Evolutionary conservation across 2,113 vertebrate species (phyloP).

Genomic region (Pseudopodoces humilis): DNA sequence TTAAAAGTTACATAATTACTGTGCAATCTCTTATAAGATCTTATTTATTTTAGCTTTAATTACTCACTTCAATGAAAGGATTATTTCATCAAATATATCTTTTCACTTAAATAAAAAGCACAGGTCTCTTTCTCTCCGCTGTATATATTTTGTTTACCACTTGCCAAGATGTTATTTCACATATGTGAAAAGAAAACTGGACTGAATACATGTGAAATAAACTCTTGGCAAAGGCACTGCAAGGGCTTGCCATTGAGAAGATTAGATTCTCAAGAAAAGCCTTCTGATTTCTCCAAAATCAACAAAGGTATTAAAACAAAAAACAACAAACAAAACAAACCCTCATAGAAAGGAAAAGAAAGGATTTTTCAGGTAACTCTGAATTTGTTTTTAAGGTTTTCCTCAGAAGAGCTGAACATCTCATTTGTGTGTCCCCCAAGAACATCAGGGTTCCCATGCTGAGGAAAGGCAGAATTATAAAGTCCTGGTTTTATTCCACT

Average conservation of each 20-base stretch:
- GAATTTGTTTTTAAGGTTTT: neutral
- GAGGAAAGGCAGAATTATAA: neutral
- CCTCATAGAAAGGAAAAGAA: neutral
- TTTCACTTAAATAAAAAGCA: neutral
- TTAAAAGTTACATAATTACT: conserved; percentile 54
- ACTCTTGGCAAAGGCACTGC: conserved; percentile 51
- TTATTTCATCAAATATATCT: neutral
- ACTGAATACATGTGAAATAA: conserved; percentile 58
- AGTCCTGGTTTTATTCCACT: neutral
- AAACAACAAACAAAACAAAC: no score
- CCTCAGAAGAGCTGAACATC: neutral
- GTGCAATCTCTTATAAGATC: conserved; percentile 47
- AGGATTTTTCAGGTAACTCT: conserved; percentile 32
- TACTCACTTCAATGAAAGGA: conserved; percentile 54
- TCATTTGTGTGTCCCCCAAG: neutral
- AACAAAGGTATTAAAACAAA: neutral
- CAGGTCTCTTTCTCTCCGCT: neutral
- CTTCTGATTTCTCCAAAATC: conserved; percentile 47
- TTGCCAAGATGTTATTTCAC: conserved; percentile 66
- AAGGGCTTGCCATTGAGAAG: conserved; percentile 61
- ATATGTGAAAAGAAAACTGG: conserved; percentile 68
- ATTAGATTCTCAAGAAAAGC: conserved; percentile 59
- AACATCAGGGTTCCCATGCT: neutral
- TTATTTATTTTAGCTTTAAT: conserved; percentile 55
- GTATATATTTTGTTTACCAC: conserved; percentile 28